Percentiles rank a stretch among this genome's conserved stretches.
These are phyloP conservation scores for Pomacea canaliculata DNA, from an alignment of 2,888 invertebrate species.

Conservation along the genomic window DNA sequence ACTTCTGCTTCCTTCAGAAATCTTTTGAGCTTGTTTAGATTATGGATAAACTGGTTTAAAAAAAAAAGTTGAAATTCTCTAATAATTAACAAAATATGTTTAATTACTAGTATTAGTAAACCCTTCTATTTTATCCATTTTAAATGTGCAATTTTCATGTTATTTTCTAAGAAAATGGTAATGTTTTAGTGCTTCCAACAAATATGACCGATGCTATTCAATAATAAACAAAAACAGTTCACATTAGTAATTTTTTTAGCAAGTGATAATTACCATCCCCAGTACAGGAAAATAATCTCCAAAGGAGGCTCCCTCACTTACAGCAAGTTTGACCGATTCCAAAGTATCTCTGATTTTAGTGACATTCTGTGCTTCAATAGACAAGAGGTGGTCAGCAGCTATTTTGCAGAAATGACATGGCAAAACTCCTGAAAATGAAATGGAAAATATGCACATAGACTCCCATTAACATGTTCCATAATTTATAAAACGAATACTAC, in stretches of 20 bases:
- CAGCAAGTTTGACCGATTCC: slow-evolving; percentile 37
- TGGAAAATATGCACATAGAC: neutral
- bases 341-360: slow-evolving; percentile 37
- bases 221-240: no score
- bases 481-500: no score
- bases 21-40: slow-evolving; percentile 64
- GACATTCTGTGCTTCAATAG: slow-evolving; percentile 30
- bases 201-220: no score
- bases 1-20: slow-evolving; percentile 62
- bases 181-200: neutral
- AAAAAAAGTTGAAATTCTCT: neutral
- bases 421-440: slow-evolving; percentile 18
- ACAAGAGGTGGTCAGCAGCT: slow-evolving; percentile 34
- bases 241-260: no score
- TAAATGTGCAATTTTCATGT: no score
- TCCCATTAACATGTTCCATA: no score
- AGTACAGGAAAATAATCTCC: no score
- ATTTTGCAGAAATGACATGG: slow-evolving; percentile 35
- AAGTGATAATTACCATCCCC: no score
- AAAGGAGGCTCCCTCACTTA: slow-evolving; percentile 19
- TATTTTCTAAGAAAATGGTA: neutral
- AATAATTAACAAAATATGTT: neutral
- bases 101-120: neutral
- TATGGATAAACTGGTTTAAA: slow-evolving; percentile 63
- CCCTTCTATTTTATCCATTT: neutral